Evolutionary conservation across 2,113 vertebrate genomes (phyloP), one percentile per base, ranked within the genome.

Genomic region (Dipodomys merriami): DNA sequence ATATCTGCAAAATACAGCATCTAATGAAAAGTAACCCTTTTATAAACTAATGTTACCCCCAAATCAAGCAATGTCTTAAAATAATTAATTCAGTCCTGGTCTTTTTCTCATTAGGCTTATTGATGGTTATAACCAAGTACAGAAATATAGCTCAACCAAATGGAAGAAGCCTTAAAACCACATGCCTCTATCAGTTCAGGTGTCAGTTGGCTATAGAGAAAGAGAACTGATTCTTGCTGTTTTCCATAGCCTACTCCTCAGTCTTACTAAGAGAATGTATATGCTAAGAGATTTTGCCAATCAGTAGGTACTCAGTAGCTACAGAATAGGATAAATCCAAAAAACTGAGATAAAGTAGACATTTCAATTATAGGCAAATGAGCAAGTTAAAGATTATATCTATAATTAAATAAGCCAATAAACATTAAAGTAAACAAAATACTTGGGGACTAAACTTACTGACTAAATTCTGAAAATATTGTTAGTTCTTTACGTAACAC

Each of bases 51-150:
- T 83, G 90, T 92, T 91, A 80, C 19, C 4, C 67, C 64, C 78
- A 86, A 86, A 93, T 91, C 74, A 93, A 49, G 73, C 78, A 89
- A 88, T 86, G 25, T 84, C 73, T 91, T 68, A 81, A 83, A 93
- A 91, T 53, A 49, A 93, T 60, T 76, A 86, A 95, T 80, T 86
- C 46, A 67, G 82, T 22, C 62, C 57, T 69, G 76, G 5, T 39
- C 83, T 1, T 91, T 80, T 86, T 72, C 9, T 49, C 53, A 65
- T 60, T 76, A 89, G n/a, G 62, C 9, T 86, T 68, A 80, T 72
- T 44, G 68, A 33, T 49, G 7, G 83, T 23, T 74, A 16, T 20
- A 76, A 6, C 44, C 12, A 94, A 86, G 53, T 67, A 57, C 2
- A 91, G 23, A 92, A 74, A 60, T n/a, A 15, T 23, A 74, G 22